A percentile compares a stretch with the other conserved stretches of the same genome.
These are phyloP conservation scores for Phragmatobia fuliginosa DNA, from an alignment of 2,888 invertebrate species.

Conservation along the genomic window DNA sequence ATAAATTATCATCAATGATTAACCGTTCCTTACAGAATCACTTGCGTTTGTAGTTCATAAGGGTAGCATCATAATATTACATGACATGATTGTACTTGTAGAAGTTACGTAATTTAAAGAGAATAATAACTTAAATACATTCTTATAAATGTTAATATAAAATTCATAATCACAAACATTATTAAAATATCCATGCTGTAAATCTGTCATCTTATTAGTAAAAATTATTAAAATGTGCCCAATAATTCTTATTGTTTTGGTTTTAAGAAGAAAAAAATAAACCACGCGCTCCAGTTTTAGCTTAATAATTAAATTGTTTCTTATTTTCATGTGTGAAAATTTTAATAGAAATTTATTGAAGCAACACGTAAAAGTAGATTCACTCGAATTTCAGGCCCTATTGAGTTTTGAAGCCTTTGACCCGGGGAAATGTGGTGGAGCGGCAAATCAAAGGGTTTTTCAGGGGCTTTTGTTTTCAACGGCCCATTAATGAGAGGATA, in stretches of 20 bases:
- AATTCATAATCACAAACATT: neutral
- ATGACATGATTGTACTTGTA: neutral
- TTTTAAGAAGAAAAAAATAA: neutral
- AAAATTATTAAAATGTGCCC: no score
- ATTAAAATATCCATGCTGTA: no score
- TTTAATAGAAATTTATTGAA: constrained; percentile 49
- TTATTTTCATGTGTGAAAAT: constrained; percentile 37
- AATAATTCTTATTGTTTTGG: no score
- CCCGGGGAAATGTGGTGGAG: constrained; percentile 78
- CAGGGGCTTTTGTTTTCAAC: constrained; percentile 72
- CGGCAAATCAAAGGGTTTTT: constrained; percentile 84
- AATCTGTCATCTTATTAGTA: no score
- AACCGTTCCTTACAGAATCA: neutral
- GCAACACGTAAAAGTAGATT: constrained; percentile 54
- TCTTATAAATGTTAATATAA: neutral
- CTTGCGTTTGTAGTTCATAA: neutral
- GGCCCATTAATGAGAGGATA: constrained; percentile 71
- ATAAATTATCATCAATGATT: neutral
- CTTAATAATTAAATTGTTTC: constrained; percentile 17
- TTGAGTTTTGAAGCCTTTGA: constrained; percentile 76
- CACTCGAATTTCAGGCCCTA: constrained; percentile 76
- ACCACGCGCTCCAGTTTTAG: neutral
- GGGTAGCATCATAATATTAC: neutral
- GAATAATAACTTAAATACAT: neutral
- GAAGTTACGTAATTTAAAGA: neutral